phyloP scores from a whole-genome alignment of 2,888 invertebrate species.

The Syrphus vitripennis region DNA sequence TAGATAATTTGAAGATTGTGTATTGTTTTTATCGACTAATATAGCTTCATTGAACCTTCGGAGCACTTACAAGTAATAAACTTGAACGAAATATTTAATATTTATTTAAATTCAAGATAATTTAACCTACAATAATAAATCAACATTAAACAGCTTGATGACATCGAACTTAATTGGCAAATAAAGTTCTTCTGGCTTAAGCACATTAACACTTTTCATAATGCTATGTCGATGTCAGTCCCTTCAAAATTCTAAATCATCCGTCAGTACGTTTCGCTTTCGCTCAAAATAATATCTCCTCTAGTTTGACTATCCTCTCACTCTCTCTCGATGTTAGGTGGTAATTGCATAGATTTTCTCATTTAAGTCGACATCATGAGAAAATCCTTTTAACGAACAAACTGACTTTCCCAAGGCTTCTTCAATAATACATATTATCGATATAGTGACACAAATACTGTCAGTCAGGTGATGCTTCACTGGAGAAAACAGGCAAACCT shows the following conservation, averaged over 20 bases:
- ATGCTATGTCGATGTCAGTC: neutral
- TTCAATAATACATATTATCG: neutral
- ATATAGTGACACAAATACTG: constrained; percentile 3
- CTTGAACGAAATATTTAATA: too few species aligned
- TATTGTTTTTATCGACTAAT: too few species aligned
- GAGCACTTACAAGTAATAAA: too few species aligned
- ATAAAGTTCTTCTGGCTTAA: neutral
- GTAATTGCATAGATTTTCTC: constrained; percentile 45
- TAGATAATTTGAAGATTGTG: too few species aligned
- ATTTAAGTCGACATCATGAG: neutral
- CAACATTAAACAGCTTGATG: neutral
- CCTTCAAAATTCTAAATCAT: neutral
- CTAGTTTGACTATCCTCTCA: neutral
- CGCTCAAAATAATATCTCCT: neutral
- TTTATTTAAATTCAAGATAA: too few species aligned
- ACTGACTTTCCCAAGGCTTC: neutral
- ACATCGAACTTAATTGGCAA: neutral
- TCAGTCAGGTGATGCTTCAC: constrained; percentile 44
- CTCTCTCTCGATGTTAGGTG: too few species aligned
- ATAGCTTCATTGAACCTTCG: too few species aligned
- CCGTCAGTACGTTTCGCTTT: neutral
- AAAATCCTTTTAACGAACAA: constrained; percentile 10
- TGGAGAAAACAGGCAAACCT: constrained; percentile 24
- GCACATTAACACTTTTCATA: constrained; percentile 6
- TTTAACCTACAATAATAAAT: neutral